Evolutionary conservation across 2,113 vertebrate species (phyloP), one percentile per base, ranked within the genome.

Genomic region (Forbesichthys papilliferus): DNA sequence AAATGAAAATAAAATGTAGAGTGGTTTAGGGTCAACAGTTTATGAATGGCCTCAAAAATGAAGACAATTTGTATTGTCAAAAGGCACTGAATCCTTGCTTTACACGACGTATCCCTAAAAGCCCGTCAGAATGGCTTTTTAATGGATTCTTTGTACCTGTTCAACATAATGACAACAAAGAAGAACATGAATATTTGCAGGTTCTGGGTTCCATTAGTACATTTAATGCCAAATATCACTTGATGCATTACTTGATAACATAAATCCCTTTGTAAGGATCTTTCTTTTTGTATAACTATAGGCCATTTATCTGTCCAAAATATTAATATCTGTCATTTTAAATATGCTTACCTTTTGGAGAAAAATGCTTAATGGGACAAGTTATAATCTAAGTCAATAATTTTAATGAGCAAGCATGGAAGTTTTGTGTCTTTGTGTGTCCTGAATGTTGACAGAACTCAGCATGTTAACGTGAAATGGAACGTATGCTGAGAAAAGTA

Each of bases 131-230:
- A 64, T 20, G 20, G 56, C 7, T 48, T 11, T 51, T 71, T 33
- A 55, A 47, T 63, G 36, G 46, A 42, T 55, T 60, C 58, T 63
- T 54, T n/a, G 34, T 48, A 11, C 12, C 48, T 34, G 47, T 52
- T 36, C 11, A 60, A 20, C 18, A 3, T 59, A 61, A 61, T 62
- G 11, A n/a, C 13, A 8, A 34, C n/a, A 27, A 52, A 42, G 51
- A 60, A 12, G 49, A 10, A 48, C 71, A 65, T 74, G 46, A 72
- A 75, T 69, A 52, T 72, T 66, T 73, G 56, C 71, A 71, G 66
- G 68, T 73, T 78, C 69, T 62, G 54, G 73, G 72, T 74, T 75
- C 74, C 76, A 81, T 79, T 81, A 81, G 76, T 58, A 48, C 63
- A 48, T 64, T 84, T 79, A 70, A 58, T 73, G 68, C 74, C 34